These are phyloP conservation scores for Monochamus alternatus DNA, from an alignment of 2,888 invertebrate genomes.

Conservation along the genomic window DNA sequence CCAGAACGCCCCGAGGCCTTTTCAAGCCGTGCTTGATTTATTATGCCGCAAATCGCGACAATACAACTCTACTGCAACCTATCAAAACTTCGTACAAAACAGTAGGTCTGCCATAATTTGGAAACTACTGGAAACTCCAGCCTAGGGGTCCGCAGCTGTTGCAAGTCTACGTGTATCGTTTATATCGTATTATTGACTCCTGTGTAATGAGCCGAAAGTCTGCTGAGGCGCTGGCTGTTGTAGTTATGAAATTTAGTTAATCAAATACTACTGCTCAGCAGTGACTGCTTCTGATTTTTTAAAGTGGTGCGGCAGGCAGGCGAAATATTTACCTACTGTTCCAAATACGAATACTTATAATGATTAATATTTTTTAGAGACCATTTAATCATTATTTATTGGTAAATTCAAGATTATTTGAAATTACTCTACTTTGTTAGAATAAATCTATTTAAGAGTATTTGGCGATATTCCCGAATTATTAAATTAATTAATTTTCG, in stretches of 20 bases:
- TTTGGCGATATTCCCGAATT: too few relatives aligned
- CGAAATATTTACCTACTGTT: background rate
- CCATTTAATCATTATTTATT: too few relatives aligned
- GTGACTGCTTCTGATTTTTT: background rate
- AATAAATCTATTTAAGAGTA: too few relatives aligned
- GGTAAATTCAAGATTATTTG: too few relatives aligned
- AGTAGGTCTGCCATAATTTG: background rate
- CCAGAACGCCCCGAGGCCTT: background rate
- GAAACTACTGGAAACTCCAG: background rate
- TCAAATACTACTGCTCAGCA: background rate
- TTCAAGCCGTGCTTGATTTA: background rate
- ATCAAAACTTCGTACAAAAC: background rate
- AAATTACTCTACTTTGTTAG: too few relatives aligned
- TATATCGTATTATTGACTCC: background rate
- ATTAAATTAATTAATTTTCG: too few relatives aligned
- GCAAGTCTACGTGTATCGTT: background rate
- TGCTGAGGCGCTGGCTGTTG: background rate
- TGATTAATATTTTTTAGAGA: too few relatives aligned
- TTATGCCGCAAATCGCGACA: background rate
- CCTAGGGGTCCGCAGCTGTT: background rate
- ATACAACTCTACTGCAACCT: background rate
- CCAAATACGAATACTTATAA: too few relatives aligned
- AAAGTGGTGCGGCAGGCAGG: background rate
- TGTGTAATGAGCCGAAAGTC: background rate
- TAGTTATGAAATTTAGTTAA: background rate